Evolutionary conservation across 2,797 vertebrate species (phyloP), one percentile per base, ranked within the genome.

Genomic region (Ficedula albicollis): DNA sequence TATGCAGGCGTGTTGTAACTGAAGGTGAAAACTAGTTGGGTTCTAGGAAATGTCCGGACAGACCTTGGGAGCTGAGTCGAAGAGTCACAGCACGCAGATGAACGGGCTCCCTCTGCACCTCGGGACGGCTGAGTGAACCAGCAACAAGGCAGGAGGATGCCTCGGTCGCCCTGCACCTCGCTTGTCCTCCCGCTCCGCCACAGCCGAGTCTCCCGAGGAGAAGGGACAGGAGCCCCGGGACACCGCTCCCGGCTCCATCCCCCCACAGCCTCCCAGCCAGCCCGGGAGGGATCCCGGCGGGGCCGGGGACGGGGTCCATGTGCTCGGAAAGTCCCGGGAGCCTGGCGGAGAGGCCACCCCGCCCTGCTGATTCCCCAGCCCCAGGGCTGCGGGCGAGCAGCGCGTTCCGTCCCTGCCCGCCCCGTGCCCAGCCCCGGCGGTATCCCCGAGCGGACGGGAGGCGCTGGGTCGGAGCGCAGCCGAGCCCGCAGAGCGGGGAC

Each of bases 391-490:
- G 38, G 38, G 38, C 10, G 38, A 38, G 38, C 38, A 38, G 12
- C 10, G 38, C 38, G 38, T 13, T 38, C 38, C 13, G 44, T 46
- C 54, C 20, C 54, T 30, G 52, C 19, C 41, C 41, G 41, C 41
- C 41, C 39, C 39, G 39, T 39, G 15, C 39, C 41, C 41, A 18
- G 51, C 3, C 48, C 34, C 23, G 21, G 17, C 6, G 1, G 6
- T 5, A 0, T 3, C 26, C 56, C 32, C 27, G 1, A 4, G 30
- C 1, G 16, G 48, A 54, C 15, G 11, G 4, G 34, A 26, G 25
- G 41, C 3, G 54, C 1, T 29, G 10, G 13, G 12, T 32, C 29
- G 14, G 49, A 26, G 64, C 48, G 48, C 48, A 49, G 25, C 26
- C 26, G 49, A 29, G 49, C 49, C 48, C 26, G 49, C 49, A 29